phyloP scores from a whole-genome alignment of 2,888 invertebrate genomes.

The Dolichomitus sp. region DNA sequence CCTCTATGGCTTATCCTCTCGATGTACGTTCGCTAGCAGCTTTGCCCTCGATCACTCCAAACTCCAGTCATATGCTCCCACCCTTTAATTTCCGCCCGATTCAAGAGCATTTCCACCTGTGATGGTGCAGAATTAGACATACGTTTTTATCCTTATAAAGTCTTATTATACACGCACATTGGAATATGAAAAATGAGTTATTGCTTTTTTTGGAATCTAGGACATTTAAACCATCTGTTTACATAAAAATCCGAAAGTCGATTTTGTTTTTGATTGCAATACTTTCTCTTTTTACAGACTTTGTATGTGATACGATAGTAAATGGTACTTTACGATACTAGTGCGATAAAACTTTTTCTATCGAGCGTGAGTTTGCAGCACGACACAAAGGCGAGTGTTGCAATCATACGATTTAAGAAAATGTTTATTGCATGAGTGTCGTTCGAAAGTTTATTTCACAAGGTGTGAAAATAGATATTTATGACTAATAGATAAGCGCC shows the following conservation, averaged over 20 bases:
- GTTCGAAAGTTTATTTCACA: no score
- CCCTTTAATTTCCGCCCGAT: conserved; percentile 18
- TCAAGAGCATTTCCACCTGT: conserved; percentile 12
- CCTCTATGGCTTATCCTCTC: conserved; percentile 50
- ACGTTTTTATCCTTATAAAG: background rate
- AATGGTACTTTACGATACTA: no score
- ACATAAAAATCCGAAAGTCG: background rate
- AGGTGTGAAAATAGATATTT: no score
- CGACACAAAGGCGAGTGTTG: no score
- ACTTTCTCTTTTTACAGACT: no score
- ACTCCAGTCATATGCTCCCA: conserved; percentile 44
- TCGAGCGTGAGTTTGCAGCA: no score
- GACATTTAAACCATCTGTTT: background rate
- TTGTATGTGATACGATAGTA: background rate
- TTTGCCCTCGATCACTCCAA: conserved; percentile 50
- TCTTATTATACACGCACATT: no score
- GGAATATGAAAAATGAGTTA: background rate
- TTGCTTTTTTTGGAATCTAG: background rate
- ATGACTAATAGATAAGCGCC: no score
- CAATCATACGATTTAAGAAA: no score
- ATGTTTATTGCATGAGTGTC: no score
- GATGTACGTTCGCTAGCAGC: conserved; percentile 54
- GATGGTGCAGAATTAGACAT: background rate
- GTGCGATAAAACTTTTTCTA: no score
- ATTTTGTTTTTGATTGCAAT: background rate